A percentile compares a stretch with the other conserved stretches of the same genome.
phyloP scores from a whole-genome alignment of 2,113 vertebrate species.

The Ploceus nigricollis region DNA sequence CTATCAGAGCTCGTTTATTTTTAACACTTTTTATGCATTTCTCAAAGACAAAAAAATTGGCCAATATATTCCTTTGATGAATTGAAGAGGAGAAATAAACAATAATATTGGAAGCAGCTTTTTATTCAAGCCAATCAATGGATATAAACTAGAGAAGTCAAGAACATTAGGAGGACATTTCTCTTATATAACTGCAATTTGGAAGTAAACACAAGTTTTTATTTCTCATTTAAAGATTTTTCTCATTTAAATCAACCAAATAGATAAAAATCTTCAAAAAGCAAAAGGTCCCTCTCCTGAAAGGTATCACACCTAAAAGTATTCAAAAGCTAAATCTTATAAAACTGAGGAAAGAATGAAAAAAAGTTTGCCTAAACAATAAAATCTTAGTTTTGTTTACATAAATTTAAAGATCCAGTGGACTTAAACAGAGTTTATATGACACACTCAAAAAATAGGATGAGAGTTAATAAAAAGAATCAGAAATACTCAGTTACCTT shows the following conservation, averaged over 20 bases:
- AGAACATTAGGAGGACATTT: not conserved
- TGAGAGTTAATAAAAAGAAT: not conserved
- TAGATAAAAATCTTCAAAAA: not conserved
- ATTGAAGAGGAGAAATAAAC: not conserved
- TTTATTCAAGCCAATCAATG: not conserved
- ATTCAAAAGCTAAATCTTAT: not conserved
- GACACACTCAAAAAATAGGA: not conserved
- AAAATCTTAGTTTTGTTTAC: not conserved
- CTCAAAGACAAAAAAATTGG: not conserved
- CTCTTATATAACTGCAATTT: not conserved
- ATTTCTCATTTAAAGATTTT: too few species aligned
- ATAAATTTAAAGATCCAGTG: not conserved
- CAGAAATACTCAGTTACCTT: not conserved
- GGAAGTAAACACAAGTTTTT: not conserved
- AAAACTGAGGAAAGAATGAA: not conserved
- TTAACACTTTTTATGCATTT: fast-evolving
- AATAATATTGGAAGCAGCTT: not conserved
- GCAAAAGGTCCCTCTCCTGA: not conserved
- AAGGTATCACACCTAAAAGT: not conserved
- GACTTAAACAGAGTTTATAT: not conserved
- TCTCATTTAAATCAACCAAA: not conserved
- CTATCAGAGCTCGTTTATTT: not conserved
- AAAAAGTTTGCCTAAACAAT: not conserved
- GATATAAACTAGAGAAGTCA: not conserved
- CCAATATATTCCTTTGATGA: not conserved